Evolutionary conservation across 2,797 vertebrate genomes (phyloP).

Genomic region (Cossypha dichroa): DNA sequence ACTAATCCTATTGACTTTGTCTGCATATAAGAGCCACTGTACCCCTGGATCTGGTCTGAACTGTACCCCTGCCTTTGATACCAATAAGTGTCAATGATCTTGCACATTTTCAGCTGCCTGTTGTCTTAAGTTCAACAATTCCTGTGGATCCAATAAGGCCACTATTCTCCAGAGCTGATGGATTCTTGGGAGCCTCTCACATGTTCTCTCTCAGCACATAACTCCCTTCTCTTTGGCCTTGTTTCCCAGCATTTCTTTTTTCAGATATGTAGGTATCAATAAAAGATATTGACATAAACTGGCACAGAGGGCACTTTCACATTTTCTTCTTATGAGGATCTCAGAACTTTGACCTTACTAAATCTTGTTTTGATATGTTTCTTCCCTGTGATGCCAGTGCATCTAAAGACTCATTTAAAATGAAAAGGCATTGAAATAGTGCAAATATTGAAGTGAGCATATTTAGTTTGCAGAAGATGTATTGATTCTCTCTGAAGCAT

Average conservation of each 20-base stretch:
- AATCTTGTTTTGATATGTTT: neutral
- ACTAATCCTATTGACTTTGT: neutral
- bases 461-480: neutral
- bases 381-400: neutral
- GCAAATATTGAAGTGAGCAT: neutral
- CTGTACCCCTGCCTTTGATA: neutral
- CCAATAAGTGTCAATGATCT: neutral
- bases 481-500: neutral
- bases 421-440: neutral
- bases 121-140: neutral
- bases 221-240: neutral
- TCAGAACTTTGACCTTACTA: neutral
- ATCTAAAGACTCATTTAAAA: neutral
- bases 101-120: neutral
- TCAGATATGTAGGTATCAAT: neutral
- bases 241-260: neutral
- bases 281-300: neutral
- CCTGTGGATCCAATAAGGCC: neutral
- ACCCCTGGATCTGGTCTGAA: neutral
- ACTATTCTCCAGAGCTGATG: neutral
- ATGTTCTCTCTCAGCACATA: neutral
- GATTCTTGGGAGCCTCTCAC: neutral
- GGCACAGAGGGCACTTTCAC: neutral
- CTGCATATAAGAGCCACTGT: neutral
- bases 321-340: neutral